Evolutionary conservation across 1,140 invertebrate genomes (phyloP).

Genomic region (Drosophila obscura): DNA sequence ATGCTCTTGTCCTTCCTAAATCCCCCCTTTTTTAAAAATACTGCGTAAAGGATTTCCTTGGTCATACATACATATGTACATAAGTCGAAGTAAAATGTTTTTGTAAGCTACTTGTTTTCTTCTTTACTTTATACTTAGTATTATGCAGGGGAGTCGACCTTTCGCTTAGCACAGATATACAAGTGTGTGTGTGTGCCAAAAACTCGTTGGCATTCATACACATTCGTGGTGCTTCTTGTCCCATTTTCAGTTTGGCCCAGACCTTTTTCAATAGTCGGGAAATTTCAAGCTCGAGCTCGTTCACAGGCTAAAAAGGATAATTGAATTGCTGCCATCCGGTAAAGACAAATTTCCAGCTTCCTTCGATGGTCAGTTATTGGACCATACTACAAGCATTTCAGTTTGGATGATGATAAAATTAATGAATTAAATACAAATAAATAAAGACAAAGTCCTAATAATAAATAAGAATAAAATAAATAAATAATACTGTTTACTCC

Average conservation of each 20-base stretch:
- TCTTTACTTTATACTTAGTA: slow-evolving; percentile 37
- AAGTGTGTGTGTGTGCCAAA: slow-evolving; percentile 24
- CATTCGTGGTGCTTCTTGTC: slow-evolving; percentile 45
- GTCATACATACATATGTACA: slow-evolving; percentile 31
- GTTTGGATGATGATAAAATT: not conserved
- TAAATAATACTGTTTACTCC: too few relatives aligned
- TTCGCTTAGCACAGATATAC: slow-evolving; percentile 51
- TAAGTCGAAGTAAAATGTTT: slow-evolving; percentile 55
- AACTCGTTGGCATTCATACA: slow-evolving; percentile 46
- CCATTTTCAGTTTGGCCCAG: slow-evolving; percentile 50
- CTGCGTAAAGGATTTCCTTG: slow-evolving; percentile 70
- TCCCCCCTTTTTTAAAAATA: slow-evolving; percentile 73
- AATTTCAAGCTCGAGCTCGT: slow-evolving; percentile 5
- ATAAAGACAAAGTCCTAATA: too few relatives aligned
- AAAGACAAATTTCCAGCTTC: slow-evolving; percentile 67
- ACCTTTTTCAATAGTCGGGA: slow-evolving; percentile 50
- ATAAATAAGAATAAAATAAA: too few relatives aligned
- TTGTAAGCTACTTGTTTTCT: slow-evolving; percentile 47
- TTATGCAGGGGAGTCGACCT: slow-evolving; percentile 64
- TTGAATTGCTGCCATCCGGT: slow-evolving; percentile 61
- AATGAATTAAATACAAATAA: slow-evolving; percentile 49
- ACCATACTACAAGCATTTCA: not conserved
- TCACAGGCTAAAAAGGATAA: slow-evolving; percentile 57
- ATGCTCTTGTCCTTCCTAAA: slow-evolving; percentile 47
- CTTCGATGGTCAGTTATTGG: not conserved